A percentile compares a stretch with the other conserved stretches of the same genome.
These are phyloP conservation scores for Crocallis elinguaria DNA, from an alignment of 2,888 invertebrate species.

Conservation along the genomic window DNA sequence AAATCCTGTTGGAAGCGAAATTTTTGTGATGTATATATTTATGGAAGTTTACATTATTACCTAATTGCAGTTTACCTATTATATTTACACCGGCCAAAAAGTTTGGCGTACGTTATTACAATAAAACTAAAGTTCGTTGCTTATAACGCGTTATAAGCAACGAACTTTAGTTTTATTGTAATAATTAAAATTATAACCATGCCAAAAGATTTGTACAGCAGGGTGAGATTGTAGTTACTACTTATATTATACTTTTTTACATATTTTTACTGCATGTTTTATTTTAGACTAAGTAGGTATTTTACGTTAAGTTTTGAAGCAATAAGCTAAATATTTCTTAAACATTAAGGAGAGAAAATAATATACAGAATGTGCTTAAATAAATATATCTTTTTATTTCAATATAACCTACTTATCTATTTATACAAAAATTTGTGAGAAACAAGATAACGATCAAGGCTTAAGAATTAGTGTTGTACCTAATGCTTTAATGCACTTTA, in stretches of 20 bases:
- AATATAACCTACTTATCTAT: neutral
- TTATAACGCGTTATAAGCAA: too few species aligned
- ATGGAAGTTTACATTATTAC: too few species aligned
- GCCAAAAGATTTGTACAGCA: constrained; percentile 20
- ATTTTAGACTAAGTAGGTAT: constrained; percentile 25
- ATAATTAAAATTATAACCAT: constrained; percentile 7
- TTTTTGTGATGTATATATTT: too few species aligned
- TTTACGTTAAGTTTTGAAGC: constrained; percentile 56
- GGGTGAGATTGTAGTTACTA: constrained; percentile 23
- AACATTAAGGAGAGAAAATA: constrained; percentile 49
- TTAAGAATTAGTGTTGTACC: neutral
- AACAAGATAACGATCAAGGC: neutral
- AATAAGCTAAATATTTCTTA: constrained; percentile 63
- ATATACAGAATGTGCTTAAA: constrained; percentile 72
- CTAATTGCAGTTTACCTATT: too few species aligned
- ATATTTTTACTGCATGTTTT: constrained; percentile 37
- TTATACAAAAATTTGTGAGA: neutral
- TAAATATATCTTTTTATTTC: constrained; percentile 52
- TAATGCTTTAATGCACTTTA: too few species aligned
- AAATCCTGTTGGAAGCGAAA: too few species aligned
- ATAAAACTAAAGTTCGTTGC: neutral
- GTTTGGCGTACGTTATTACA: too few species aligned
- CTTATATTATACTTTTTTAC: constrained; percentile 20
- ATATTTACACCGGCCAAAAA: too few species aligned
- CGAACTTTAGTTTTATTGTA: neutral